phyloP scores from a whole-genome alignment of 2,888 invertebrate genomes.

The Eupithecia exiguata region DNA sequence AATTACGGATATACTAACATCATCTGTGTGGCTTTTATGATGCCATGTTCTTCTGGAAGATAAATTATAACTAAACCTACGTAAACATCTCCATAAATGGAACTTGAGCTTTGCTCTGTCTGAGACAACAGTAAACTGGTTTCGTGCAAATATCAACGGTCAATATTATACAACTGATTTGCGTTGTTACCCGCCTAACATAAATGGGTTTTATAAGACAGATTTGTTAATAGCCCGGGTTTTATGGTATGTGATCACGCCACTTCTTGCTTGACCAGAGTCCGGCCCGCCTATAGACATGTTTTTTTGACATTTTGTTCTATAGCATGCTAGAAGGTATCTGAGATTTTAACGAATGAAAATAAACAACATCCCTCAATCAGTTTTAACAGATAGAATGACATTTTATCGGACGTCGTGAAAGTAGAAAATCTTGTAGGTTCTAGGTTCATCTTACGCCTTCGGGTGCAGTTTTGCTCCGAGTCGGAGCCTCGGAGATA shows the following conservation, averaged over 20 bases:
- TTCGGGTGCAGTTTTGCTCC: not conserved
- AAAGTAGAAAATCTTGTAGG: not conserved
- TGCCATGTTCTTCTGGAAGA: not conserved
- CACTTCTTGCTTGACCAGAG: conserved; percentile 22
- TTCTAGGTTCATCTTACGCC: not conserved
- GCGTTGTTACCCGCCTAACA: conserved; percentile 23
- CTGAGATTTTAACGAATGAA: not conserved
- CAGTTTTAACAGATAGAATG: not conserved
- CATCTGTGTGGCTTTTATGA: not conserved
- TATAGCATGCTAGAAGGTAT: not conserved
- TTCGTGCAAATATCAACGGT: conserved; percentile 31
- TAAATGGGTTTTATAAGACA: conserved; percentile 12
- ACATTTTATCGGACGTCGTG: not conserved
- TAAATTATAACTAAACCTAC: conserved; percentile 4
- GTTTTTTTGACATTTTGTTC: not conserved
- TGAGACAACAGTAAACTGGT: conserved; percentile 40
- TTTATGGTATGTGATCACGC: conserved; percentile 26
- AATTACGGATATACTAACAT: not conserved
- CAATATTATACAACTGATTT: conserved; percentile 36
- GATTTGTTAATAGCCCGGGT: conserved; percentile 20
- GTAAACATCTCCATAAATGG: conserved; percentile 17
- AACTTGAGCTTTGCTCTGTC: conserved; percentile 29
- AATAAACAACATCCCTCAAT: not conserved
- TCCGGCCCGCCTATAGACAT: not conserved
- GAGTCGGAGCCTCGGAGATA: not conserved